A percentile compares a stretch with the other conserved stretches of the same genome.
Conservation (phyloP, 2,113 vertebrate species). For the Salvator merianae region DNA sequence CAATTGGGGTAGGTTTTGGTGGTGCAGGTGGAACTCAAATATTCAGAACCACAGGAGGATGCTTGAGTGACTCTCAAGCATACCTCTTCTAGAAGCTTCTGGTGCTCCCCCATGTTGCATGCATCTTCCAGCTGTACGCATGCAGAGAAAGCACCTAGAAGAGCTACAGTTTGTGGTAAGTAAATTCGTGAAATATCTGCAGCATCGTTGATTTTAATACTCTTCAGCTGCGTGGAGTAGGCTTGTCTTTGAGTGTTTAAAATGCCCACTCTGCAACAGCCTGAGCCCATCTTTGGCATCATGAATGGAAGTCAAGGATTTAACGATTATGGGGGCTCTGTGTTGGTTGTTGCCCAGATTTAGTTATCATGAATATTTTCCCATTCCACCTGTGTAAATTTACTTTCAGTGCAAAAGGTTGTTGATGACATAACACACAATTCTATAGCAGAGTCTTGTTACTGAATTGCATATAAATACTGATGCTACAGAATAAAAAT, state of each 20-base stretch:
- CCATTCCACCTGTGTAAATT: background rate
- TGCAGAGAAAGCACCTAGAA: conserved; percentile 38
- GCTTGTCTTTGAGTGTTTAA: background rate
- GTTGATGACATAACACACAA: background rate
- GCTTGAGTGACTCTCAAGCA: conserved; percentile 41
- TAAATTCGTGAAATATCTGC: conserved; percentile 28
- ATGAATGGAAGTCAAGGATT: background rate
- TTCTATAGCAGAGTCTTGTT: background rate
- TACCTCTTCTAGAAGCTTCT: background rate
- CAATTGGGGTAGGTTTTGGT: background rate
- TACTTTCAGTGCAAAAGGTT: background rate
- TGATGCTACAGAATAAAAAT: background rate
- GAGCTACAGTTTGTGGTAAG: conserved; percentile 51
- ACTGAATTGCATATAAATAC: background rate
- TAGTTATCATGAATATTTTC: background rate
- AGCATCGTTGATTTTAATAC: background rate
- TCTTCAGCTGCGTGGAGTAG: background rate
- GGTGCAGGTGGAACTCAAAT: conserved; percentile 15
- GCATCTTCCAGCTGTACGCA: conserved; percentile 2
- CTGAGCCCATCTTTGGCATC: background rate
- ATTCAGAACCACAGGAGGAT: conserved; percentile 56
- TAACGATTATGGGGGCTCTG: background rate
- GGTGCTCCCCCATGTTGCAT: conserved; percentile 43
- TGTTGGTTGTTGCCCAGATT: background rate
- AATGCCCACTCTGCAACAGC: background rate